phyloP scores from a whole-genome alignment of 2,797 vertebrate species.

The Sandelia bainsii region DNA sequence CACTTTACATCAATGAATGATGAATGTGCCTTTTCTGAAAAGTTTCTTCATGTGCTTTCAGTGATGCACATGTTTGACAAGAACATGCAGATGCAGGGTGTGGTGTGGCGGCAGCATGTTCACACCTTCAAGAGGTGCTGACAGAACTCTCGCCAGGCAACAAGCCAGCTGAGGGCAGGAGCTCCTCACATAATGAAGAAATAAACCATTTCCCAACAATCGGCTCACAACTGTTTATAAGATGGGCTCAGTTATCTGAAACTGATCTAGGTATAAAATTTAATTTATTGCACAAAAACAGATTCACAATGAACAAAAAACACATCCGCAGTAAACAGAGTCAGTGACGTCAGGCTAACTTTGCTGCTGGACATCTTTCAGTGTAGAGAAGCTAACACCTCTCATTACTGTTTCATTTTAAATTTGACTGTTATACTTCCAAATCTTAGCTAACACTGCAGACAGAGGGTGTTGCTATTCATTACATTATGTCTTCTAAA shows the following conservation, averaged over 20 bases:
- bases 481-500: too few species aligned
- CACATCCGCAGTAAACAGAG: not conserved
- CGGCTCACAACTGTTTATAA: conserved; percentile 7
- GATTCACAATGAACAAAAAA: not conserved
- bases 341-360: not conserved
- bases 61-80: not conserved
- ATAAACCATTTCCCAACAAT: not conserved
- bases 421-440: too few species aligned
- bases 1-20: conserved; percentile 17
- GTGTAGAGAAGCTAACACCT: too few species aligned
- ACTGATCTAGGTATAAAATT: not conserved
- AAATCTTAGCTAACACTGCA: too few species aligned
- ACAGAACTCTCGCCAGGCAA: conserved; percentile 57
- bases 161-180: conserved; percentile 20
- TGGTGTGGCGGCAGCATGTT: conserved; percentile 17
- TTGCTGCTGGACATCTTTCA: too few species aligned
- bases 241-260: conserved; percentile 1
- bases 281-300: not conserved
- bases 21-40: conserved; percentile 22
- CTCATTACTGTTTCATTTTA: too few species aligned
- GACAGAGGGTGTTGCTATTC: too few species aligned
- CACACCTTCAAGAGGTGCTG: conserved; percentile 60
- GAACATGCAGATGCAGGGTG: conserved; percentile 24
- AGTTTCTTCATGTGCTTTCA: conserved; percentile 1
- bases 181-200: conserved; percentile 28